Evolutionary conservation across 2,888 invertebrate species (phyloP), one percentile per base, ranked within the genome.

Genomic region (Drosophila neotestacea): DNA sequence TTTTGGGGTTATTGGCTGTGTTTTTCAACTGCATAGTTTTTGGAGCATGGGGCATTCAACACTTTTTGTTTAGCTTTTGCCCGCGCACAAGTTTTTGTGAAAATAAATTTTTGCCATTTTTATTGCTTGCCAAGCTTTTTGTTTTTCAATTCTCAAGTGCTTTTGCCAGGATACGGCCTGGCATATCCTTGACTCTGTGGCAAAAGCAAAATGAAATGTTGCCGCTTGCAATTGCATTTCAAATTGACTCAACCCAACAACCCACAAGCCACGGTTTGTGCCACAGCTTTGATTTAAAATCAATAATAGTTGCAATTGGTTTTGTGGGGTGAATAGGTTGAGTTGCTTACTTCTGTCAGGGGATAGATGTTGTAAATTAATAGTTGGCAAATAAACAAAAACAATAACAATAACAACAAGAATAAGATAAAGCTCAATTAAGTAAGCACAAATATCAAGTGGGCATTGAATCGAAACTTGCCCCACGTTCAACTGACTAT

Each of bases 201-300:
- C 66, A 66, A 82, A 75, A 85, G 64, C 66, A 68, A 82, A 85
- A 88, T 84, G 80, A 85, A 88, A 88, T 84, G 88, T 80, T 85
- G 88, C 78, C 88, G 69, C 54, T 70, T 70, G 71, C 75, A 83
- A 82, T 79, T 73, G 75, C 69, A 70, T 56, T 69, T 69, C 58
- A 73, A 69, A 72, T 64, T 64, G 61, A 60, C 10, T 9, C 7
- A 32, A 32, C 32, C 32, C 6, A 5, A 9, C 32, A 27, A 7
- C 41, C 41, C 5, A 22, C 22, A 22, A 22, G 22, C 3, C 22
- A 22, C 22, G 22, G 22, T 22, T 22, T 6, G 42, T 10, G 36
- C 28, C 13, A 38, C 41, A 39, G 42, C 58, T 52, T 63, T 70
- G 75, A 66, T 75, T 70, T 42, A 32, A 61, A 64, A 75, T 66